Base-by-base conservation (phyloP, 2,888 invertebrate species). In the Seira musarum region DNA sequence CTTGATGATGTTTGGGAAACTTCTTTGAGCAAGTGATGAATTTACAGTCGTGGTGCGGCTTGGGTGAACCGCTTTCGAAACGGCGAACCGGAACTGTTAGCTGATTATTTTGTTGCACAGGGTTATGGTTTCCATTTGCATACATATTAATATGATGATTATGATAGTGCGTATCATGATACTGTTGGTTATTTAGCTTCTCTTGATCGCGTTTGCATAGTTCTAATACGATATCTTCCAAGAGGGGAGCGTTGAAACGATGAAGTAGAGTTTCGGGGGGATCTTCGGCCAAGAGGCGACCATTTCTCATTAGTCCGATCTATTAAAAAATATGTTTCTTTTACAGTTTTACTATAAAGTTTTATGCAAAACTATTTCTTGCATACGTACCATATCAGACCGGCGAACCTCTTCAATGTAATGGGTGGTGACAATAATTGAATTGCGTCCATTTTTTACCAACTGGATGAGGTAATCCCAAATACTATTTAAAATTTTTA, bases 231-330 rank as follows among this genome's bases (percentile, higher is more conserved):
- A 83, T 77, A 19, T 85, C 81, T 40, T 85, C 85, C 13, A 85
- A 40, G 10, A 82, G 68, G 24, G 69, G 67, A 19, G 71, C 69
- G 19, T 78, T 80, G 63, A 78, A 81, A 10, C 1, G 8, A 25
- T 70, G 21, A 2, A 85, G 22, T 2, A 85, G 60, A 3, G 30
- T 65, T 2, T 57, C 35, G 19, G 83, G 83, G 6, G 81, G 74
- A 25, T 82, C 63, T 71, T 85, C 85, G 0, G 74, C 73, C 1
- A 85, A 46, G 5, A 85, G 63, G 8, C 74, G 75, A 1, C 85
- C 85, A 21, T 84, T 83, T 71, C 85, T 72, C 85, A 85, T 85
- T 2, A 85, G 63, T 13, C 85, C 85, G 53, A 84, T 78, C 83
- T 83, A 35, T 53, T 17, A 19, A 24, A 30, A 10, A 30, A 65